These are phyloP conservation scores for Chaetorhynchus papuensis DNA, from an alignment of 2,113 vertebrate genomes.

Conservation along the genomic window DNA sequence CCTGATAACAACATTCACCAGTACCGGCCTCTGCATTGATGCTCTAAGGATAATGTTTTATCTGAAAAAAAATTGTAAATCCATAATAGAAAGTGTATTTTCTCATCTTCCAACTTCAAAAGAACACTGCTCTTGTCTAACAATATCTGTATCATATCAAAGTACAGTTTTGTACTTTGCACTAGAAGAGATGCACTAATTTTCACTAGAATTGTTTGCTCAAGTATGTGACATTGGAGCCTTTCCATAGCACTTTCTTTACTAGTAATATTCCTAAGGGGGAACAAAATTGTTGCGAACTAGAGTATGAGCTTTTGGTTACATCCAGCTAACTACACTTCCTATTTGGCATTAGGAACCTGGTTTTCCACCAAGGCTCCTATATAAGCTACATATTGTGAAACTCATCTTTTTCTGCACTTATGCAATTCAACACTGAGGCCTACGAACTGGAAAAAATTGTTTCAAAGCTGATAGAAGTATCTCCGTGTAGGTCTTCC, in stretches of 20 bases:
- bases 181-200: not conserved
- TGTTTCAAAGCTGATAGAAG: not conserved
- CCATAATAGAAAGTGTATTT: not conserved
- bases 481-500: not conserved
- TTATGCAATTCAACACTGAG: not conserved
- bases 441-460: not conserved
- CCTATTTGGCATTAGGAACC: not conserved
- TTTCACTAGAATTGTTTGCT: not conserved
- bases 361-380: not conserved
- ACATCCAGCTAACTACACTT: not conserved
- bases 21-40: rapidly evolving
- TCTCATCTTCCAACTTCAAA: not conserved
- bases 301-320: not conserved
- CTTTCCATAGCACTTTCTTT: rapidly evolving
- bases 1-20: not conserved
- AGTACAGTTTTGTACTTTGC: not conserved
- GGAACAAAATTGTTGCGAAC: not conserved
- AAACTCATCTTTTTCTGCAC: not conserved
- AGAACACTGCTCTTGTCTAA: not conserved
- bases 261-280: not conserved
- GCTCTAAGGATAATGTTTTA: not conserved
- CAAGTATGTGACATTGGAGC: not conserved
- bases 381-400: not conserved
- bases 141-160: not conserved
- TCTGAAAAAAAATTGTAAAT: not conserved